Percentiles rank a stretch among this genome's conserved stretches.
phyloP scores from a whole-genome alignment of 2,797 vertebrate genomes.

The Basileuterus tristriatus region DNA sequence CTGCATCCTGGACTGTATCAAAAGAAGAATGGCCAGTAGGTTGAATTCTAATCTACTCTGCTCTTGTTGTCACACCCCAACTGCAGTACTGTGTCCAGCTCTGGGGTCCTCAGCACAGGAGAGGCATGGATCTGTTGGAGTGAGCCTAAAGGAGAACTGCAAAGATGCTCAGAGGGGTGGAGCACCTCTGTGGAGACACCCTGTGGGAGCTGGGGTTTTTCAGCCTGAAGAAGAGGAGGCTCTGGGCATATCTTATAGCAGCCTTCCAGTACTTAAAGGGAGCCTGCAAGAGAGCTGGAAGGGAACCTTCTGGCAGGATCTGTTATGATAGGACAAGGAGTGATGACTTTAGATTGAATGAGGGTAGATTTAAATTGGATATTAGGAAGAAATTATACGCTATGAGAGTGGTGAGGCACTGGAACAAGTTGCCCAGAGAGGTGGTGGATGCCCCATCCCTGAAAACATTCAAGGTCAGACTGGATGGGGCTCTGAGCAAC shows the following conservation, averaged over 20 bases:
- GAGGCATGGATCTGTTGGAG: background rate
- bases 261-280: background rate
- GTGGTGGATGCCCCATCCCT: background rate
- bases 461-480: background rate
- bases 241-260: background rate
- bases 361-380: background rate
- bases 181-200: background rate
- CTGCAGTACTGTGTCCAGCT: background rate
- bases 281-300: background rate
- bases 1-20: background rate
- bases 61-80: accelerated
- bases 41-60: background rate
- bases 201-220: background rate
- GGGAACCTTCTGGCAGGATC: background rate
- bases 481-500: background rate
- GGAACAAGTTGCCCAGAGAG: background rate
- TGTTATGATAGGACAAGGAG: background rate
- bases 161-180: background rate
- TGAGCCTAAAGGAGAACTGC: background rate
- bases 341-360: background rate
- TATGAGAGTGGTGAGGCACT: background rate
- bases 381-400: background rate
- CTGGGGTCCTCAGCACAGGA: background rate
- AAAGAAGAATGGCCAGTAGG: background rate
- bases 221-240: background rate